A percentile compares a stretch with the other conserved stretches of the same genome.
phyloP scores from a whole-genome alignment of 2,797 vertebrate species.

The Lepus townsendii region DNA sequence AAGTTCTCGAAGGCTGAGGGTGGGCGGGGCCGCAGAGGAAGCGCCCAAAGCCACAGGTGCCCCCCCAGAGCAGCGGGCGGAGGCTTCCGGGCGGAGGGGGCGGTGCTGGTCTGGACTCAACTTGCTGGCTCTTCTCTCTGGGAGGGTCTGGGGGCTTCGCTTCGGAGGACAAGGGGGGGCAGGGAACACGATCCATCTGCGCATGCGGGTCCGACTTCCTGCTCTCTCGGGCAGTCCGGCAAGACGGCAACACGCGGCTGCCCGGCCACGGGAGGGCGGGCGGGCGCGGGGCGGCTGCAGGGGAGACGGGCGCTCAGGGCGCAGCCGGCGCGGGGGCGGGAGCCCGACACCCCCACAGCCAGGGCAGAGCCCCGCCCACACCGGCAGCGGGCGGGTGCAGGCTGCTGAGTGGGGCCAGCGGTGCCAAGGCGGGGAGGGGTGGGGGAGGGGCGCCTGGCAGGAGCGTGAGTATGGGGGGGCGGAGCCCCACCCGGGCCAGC shows the following conservation, averaged over 20 bases:
- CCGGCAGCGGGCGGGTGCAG: too few species aligned
- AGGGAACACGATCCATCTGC: conserved; percentile 37
- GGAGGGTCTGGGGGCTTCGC: background rate
- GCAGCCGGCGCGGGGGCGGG: too few species aligned
- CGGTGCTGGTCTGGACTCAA: conserved; percentile 73
- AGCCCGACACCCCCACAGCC: background rate
- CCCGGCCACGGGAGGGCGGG: conserved; percentile 60
- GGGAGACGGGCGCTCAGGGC: conserved; percentile 3
- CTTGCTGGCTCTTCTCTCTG: conserved; percentile 79
- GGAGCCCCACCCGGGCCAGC: too few species aligned
- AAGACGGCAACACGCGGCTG: conserved; percentile 77
- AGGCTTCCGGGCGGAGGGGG: background rate
- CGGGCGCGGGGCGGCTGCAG: conserved; percentile 60
- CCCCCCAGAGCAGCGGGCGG: background rate
- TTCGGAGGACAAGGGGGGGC: background rate
- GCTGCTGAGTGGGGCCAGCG: too few species aligned
- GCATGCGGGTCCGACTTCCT: conserved; percentile 82
- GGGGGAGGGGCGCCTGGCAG: too few species aligned
- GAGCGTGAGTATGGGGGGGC: too few species aligned
- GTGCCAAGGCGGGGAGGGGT: fast-evolving
- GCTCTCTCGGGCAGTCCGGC: conserved; percentile 75
- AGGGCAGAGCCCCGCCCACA: background rate
- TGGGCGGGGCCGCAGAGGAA: too few species aligned
- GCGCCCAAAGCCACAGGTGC: too few species aligned
- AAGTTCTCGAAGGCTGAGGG: too few species aligned